phyloP scores from a whole-genome alignment of 2,113 vertebrate genomes.

The Dasypus novemcinctus region DNA sequence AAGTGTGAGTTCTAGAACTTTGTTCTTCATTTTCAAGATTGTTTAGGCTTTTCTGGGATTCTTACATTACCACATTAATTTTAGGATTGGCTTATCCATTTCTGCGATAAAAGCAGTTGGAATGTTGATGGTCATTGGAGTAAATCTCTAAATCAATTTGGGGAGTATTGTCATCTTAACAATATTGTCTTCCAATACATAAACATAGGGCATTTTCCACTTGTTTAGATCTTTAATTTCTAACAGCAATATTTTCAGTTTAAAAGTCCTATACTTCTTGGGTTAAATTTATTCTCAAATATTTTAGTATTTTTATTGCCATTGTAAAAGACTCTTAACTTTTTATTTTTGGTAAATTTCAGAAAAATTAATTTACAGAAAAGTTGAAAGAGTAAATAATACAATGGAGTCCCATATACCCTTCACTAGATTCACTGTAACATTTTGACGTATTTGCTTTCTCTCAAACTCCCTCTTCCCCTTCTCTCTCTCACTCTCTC shows the following conservation, averaged over 20 bases:
- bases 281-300: not conserved
- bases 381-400: not conserved
- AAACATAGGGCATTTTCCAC: not conserved
- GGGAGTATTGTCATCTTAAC: not conserved
- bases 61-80: not conserved
- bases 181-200: not conserved
- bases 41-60: not conserved
- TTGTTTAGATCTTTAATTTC: constrained; percentile 2
- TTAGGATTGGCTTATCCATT: not conserved
- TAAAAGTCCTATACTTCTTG: not conserved
- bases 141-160: not conserved
- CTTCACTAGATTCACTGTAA: not conserved
- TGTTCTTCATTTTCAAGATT: not conserved
- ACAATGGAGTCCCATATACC: not conserved
- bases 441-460: not conserved
- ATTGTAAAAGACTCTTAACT: not conserved
- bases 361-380: not conserved
- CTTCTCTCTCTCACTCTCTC: not conserved
- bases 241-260: not conserved
- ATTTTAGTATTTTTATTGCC: not conserved
- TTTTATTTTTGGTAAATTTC: not conserved
- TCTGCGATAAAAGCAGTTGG: not conserved
- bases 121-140: not conserved
- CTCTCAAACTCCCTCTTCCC: not conserved
- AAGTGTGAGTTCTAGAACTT: not conserved